Evolutionary conservation across 1,140 invertebrate species (phyloP), one percentile per base, ranked within the genome.

Genomic region (Aphaenogaster ashmeadi): DNA sequence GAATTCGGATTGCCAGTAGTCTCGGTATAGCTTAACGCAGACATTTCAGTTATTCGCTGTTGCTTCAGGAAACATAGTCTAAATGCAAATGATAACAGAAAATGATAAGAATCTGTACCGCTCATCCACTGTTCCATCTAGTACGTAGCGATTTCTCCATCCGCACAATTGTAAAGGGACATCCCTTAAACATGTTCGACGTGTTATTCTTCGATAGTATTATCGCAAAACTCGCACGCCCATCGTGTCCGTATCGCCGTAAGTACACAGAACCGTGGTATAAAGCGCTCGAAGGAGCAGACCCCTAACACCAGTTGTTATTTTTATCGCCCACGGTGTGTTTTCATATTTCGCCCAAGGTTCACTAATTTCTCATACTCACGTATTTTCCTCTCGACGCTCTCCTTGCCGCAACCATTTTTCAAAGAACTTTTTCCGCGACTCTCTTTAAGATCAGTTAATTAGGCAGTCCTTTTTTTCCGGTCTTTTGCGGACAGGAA

Each of bases 341-440:
- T 89, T 88, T 84, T 83, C 87, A 79, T 85, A 86, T 90, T 88
- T 89, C 69, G 79, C 75, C 77, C 86, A 87, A 88, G 91, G 89
- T 80, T 83, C 44, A 66, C 86, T 92, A 92, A 92, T 92, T 92
- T 91, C 87, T 91, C 60, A 58, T 66, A 74, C 80, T 79, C 54
- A 79, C 67, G 60, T 54, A 54, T 79, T 84, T 86, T 66, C 27
- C 60, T 18, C 56, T 38, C 11, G 60, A 64, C 33, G 0, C 38
- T n/a, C 56, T 3, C 33, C 47, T 21, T n/a, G 33, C 6, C 9
- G 41, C 21, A 38, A 15, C 38, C 21, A n/a, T 47, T 44, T 47
- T n/a, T 64, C 47, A 36, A 66, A 52, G 9, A 54, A 78, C 27
- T 66, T 79, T 27, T n/a, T 36, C 7, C 47, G n/a, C n/a, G 58